phyloP scores from a whole-genome alignment of 2,113 vertebrate genomes.

The Chlamydotis undulata region DNA sequence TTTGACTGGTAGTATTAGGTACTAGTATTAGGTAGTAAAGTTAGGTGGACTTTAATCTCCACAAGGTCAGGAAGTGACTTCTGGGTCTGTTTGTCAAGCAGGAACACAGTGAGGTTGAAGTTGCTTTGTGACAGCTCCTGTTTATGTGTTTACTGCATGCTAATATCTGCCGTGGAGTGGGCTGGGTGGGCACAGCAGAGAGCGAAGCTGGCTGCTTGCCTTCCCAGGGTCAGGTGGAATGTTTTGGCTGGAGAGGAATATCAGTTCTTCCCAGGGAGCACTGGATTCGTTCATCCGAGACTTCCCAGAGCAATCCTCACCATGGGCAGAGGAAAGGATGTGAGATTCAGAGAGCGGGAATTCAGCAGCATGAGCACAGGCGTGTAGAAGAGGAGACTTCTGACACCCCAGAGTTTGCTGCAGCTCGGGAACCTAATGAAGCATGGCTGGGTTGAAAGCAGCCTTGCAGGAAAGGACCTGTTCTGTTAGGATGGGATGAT shows the following conservation, averaged over 20 bases:
- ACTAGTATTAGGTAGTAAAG: no score
- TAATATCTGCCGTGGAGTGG: background rate
- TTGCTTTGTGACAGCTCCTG: background rate
- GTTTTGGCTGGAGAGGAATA: background rate
- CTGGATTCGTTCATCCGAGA: background rate
- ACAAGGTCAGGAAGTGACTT: background rate
- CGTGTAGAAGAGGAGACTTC: background rate
- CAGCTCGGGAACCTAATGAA: fast-evolving
- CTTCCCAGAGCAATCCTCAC: background rate
- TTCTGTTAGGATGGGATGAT: background rate
- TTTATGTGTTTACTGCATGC: fast-evolving
- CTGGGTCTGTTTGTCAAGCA: background rate
- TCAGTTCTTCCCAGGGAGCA: fast-evolving
- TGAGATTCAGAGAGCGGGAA: background rate
- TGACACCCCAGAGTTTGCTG: background rate
- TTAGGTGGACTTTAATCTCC: background rate
- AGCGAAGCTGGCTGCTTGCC: background rate
- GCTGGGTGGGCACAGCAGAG: background rate
- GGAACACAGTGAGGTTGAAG: fast-evolving
- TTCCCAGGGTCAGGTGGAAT: background rate
- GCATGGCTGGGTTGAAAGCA: background rate
- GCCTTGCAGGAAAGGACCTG: background rate
- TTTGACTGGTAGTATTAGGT: background rate
- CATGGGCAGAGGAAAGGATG: background rate
- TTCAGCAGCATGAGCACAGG: fast-evolving